Percentiles rank a stretch among this genome's conserved stretches.
Evolutionary conservation across 1,140 invertebrate species (phyloP).

Genomic region (Anoplolepis gracilipes): DNA sequence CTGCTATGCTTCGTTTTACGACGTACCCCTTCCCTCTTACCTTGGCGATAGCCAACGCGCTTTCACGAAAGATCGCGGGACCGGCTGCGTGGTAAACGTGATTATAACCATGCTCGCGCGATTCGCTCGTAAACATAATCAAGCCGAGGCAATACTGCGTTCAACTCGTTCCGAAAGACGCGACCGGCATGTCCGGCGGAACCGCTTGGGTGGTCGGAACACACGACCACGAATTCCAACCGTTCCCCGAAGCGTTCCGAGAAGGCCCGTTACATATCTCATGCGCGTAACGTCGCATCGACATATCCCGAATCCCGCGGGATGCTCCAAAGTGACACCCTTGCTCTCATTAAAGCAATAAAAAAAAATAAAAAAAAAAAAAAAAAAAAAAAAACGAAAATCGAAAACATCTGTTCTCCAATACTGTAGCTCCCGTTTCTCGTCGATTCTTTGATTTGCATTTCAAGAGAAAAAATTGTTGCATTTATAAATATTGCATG

Average conservation of each 20-base stretch:
- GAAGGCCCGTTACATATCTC: slow-evolving; percentile 72
- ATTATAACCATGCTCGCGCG: slow-evolving; percentile 66
- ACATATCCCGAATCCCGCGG: slow-evolving; percentile 23
- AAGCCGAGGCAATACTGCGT: slow-evolving; percentile 43
- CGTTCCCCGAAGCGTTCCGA: slow-evolving; percentile 63
- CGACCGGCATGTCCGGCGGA: slow-evolving; percentile 40
- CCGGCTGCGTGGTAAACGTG: slow-evolving; percentile 41
- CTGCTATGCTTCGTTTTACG: neutral
- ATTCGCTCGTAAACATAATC: slow-evolving; percentile 73
- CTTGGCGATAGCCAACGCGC: neutral
- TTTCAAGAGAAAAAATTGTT: neutral
- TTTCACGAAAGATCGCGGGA: slow-evolving; percentile 21
- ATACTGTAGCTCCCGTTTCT: neutral
- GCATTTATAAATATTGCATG: neutral
- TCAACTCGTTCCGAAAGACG: slow-evolving; percentile 56
- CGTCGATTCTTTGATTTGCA: neutral
- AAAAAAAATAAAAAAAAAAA: neutral
- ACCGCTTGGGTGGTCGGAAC: slow-evolving; percentile 71
- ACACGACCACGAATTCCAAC: slow-evolving; percentile 68
- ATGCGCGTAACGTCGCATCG: slow-evolving; percentile 38
- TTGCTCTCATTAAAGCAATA: neutral
- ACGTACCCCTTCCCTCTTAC: neutral
- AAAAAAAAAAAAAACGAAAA: neutral
- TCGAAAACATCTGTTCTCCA: neutral
- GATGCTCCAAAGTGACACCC: neutral